Base-by-base conservation (phyloP, 2,797 vertebrate species). In the Erpetoichthys calabaricus region DNA sequence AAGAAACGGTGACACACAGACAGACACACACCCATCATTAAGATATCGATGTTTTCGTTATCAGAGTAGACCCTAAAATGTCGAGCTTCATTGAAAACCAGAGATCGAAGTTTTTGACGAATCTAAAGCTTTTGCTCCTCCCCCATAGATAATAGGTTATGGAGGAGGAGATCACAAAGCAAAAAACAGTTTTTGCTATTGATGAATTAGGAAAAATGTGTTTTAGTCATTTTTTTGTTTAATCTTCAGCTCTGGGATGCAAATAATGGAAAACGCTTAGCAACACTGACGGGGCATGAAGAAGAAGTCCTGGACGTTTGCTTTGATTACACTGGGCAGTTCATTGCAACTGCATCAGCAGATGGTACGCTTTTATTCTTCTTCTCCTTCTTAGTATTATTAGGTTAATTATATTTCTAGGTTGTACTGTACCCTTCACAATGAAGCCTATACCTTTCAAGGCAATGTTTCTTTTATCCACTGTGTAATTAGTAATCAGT, bases 241-340 rank as follows among this genome's bases (percentile, higher is more conserved):
- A 3, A 6, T 67, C 65, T 70, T 41, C 74, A 98, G 95, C 67
- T 97, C 64, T 98, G 94, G 93, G 78, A 91, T 45, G 73, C 87
- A 44, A 54, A 59, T 57, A 82, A 67, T 64, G 91, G 91, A 45
- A 77, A 80, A 55, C 89, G 83, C 63, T 47, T 90, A 46, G 82
- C 86, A 42, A 92, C 90, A 2, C 72, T 97, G 5, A 76, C 68
- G 5, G 92, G 87, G 58, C 93, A 96, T 55, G 81, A 81, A 60
- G 86, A 89, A 60, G 92, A 96, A 73, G 79, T 98, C 63, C 50
- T 97, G 57, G 93, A 98, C 45, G 90, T 92, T 65, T 91, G 92
- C 70, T 99, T 98, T 65, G 89, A 97, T 79, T 88, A 83, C 57
- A 80, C 85, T 0, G 92, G 95, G 53, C 90, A 90, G 58, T 80